Percentiles rank a stretch among this genome's conserved stretches.
Evolutionary conservation across 92 coral and sea anemone genomes (phyloP).

Genomic region (Epizoanthus ramosus): DNA sequence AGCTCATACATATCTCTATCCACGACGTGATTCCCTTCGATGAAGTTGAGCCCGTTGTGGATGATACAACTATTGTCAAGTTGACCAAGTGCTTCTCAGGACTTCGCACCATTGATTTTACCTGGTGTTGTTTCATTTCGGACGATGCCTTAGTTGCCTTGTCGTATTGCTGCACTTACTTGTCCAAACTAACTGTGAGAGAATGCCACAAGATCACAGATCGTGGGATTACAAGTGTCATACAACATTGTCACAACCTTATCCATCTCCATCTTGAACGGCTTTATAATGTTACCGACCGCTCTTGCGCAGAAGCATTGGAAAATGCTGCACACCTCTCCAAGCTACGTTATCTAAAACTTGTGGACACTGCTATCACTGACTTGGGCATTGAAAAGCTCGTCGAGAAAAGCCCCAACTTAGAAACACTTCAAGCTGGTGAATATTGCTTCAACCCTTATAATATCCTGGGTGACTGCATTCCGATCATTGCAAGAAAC

Average conservation of each 20-base stretch:
- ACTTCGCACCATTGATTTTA: conserved; percentile 66
- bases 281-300: conserved; percentile 66
- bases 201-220: conserved; percentile 90
- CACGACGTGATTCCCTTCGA: conserved; percentile 82
- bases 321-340: conserved; percentile 44
- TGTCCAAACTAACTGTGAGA: conserved; percentile 65
- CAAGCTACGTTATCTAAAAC: conserved; percentile 51
- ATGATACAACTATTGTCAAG: conserved; percentile 63
- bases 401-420: conserved; percentile 72
- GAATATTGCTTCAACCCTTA: conserved; percentile 75
- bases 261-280: conserved; percentile 69
- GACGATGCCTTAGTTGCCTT: conserved; percentile 68
- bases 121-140: conserved; percentile 90
- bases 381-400: conserved; percentile 71
- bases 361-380: conserved; percentile 79
- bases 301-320: conserved; percentile 41
- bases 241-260: conserved; percentile 68
- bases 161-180: conserved; percentile 61
- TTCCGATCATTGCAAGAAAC: conserved; percentile 59
- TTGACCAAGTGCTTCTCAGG: conserved; percentile 69
- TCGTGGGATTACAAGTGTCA: conserved; percentile 71
- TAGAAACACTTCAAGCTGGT: conserved; percentile 67
- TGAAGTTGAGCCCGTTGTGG: conserved; percentile 69
- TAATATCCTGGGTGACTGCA: conserved; percentile 67
- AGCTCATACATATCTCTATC: conserved; percentile 62